Evolutionary conservation across 2,797 vertebrate species (phyloP).

Genomic region (Salmo trutta): DNA sequence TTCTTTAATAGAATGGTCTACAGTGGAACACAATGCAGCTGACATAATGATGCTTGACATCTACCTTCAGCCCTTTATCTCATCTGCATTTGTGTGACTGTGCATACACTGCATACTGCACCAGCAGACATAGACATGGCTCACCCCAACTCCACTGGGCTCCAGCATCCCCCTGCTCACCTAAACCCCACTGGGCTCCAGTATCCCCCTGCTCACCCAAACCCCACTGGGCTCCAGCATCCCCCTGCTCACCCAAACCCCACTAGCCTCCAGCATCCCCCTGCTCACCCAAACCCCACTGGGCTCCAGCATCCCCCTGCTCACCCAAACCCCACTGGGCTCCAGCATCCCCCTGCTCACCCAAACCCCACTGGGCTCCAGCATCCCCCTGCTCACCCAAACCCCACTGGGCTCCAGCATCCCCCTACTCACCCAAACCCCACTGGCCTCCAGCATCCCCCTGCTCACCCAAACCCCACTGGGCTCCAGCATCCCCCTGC

Average conservation of each 20-base stretch:
- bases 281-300: too few relatives aligned
- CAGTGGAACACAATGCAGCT: background rate
- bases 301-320: too few relatives aligned
- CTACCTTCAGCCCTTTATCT: background rate
- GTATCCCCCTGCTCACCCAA: background rate
- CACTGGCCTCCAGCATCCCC: background rate
- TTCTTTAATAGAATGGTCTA: background rate
- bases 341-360: background rate
- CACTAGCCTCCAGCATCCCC: background rate
- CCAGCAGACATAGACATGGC: background rate
- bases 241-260: background rate
- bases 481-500: background rate
- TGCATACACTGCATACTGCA: background rate
- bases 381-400: too few relatives aligned
- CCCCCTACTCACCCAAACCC: background rate
- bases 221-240: background rate
- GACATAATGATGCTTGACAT: background rate
- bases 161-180: background rate
- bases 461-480: background rate
- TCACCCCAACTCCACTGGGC: background rate
- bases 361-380: background rate
- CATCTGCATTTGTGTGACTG: background rate
- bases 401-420: background rate
- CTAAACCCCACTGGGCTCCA: background rate
- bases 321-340: background rate